Evolutionary conservation across 2,113 vertebrate genomes (phyloP).

Genomic region (Glaucomys volans): DNA sequence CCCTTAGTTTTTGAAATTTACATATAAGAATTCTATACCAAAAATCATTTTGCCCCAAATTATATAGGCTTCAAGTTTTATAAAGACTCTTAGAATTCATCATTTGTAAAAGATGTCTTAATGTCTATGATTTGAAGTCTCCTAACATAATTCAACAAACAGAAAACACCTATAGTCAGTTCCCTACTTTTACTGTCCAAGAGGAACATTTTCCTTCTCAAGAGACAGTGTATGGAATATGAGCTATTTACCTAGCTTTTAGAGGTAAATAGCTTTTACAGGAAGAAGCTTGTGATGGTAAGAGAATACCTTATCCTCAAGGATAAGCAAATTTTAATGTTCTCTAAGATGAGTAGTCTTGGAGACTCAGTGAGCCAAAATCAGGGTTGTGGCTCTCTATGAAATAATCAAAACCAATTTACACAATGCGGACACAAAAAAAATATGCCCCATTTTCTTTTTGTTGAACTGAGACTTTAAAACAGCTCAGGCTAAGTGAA

Average conservation of each 20-base stretch:
- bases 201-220: background rate
- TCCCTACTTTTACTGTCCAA: background rate
- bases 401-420: conserved; percentile 22
- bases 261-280: background rate
- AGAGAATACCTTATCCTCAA: background rate
- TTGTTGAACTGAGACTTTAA: background rate
- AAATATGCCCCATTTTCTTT: background rate
- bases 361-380: background rate
- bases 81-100: conserved; percentile 43
- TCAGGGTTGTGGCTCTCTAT: background rate
- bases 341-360: conserved; percentile 5
- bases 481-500: background rate
- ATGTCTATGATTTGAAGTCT: background rate
- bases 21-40: background rate
- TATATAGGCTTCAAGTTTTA: conserved; percentile 10
- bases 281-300: background rate
- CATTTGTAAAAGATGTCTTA: background rate
- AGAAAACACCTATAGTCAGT: background rate
- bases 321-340: background rate
- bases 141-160: background rate
- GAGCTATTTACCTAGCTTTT: background rate
- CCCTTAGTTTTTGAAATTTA: conserved; percentile 37
- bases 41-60: conserved; percentile 20
- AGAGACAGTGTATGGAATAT: background rate
- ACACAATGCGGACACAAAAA: background rate